Conservation (phyloP, 1,140 invertebrate genomes). For the Cydia amplana region DNA sequence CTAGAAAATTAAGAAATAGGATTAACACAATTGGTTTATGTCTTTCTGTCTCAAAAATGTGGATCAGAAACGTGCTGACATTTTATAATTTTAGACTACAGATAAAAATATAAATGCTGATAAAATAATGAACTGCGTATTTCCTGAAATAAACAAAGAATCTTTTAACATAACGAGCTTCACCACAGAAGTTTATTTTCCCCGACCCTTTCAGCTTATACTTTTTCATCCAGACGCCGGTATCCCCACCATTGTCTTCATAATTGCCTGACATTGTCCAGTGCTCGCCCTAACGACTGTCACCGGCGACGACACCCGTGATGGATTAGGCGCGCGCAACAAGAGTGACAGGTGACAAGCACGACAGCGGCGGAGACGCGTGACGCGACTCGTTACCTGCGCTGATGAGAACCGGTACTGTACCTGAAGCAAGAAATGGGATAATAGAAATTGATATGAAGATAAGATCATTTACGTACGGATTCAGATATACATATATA, state of each 20-base stretch:
- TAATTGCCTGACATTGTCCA: slow-evolving; percentile 30
- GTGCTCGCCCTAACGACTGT: slow-evolving; percentile 14
- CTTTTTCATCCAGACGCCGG: background rate
- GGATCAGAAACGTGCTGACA: background rate
- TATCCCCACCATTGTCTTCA: slow-evolving; percentile 27
- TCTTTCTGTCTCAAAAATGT: background rate
- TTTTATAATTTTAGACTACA: background rate
- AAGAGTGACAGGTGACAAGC: slow-evolving; percentile 28
- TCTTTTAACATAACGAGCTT: background rate
- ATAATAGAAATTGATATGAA: background rate
- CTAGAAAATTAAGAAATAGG: background rate
- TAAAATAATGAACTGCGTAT: background rate
- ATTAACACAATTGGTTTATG: background rate
- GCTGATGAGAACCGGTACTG: slow-evolving; percentile 24
- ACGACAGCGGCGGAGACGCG: slow-evolving; percentile 2
- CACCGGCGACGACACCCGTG: slow-evolving; percentile 21
- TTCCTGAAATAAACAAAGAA: slow-evolving; percentile 4
- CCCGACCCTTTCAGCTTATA: background rate
- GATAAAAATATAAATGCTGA: background rate
- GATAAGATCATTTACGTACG: background rate
- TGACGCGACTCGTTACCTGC: slow-evolving; percentile 21
- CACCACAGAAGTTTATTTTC: slow-evolving; percentile 13
- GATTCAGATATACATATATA: background rate
- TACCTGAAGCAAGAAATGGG: slow-evolving; percentile 19
- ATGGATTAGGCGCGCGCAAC: slow-evolving; percentile 18